Percentiles rank a stretch among this genome's conserved stretches.
phyloP scores from a whole-genome alignment of 92 coral and sea anemone genomes.

The Zoanthus solanderi region DNA sequence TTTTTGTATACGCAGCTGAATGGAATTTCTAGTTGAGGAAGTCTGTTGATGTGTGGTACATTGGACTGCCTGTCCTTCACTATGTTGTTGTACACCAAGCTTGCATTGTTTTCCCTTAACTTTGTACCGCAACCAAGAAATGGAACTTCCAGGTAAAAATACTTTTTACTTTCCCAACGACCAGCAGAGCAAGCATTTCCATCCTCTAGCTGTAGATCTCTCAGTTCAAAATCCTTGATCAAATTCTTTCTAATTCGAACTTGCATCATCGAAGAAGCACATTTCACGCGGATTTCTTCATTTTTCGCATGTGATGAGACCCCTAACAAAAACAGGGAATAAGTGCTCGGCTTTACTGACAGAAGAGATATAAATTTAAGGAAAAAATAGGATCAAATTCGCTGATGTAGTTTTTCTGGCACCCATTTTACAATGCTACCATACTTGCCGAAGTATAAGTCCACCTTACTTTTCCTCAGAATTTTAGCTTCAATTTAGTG shows the following conservation, averaged over 20 bases:
- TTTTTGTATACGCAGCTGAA: conserved; percentile 38
- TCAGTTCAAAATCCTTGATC: conserved; percentile 29
- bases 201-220: conserved; percentile 10
- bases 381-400: not conserved
- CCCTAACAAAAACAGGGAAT: not conserved
- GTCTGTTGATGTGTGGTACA: not conserved
- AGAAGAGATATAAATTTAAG: not conserved
- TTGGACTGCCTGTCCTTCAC: conserved; percentile 1
- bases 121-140: conserved; percentile 45
- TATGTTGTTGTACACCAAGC: conserved; percentile 34
- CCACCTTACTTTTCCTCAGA: no score
- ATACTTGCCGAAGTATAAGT: no score
- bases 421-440: no score
- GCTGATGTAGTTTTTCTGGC: not conserved
- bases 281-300: conserved; percentile 38
- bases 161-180: conserved; percentile 24
- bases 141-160: conserved; percentile 36
- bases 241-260: conserved; percentile 17
- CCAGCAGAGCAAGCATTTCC: not conserved
- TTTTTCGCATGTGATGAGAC: conserved; percentile 3
- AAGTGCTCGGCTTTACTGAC: not conserved
- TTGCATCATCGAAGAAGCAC: conserved; percentile 46
- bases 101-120: conserved; percentile 9
- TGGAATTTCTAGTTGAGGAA: conserved; percentile 37
- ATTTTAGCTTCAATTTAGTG: no score